Evolutionary conservation across 1,140 invertebrate species (phyloP).

Genomic region (Neomicropteryx cornuta): DNA sequence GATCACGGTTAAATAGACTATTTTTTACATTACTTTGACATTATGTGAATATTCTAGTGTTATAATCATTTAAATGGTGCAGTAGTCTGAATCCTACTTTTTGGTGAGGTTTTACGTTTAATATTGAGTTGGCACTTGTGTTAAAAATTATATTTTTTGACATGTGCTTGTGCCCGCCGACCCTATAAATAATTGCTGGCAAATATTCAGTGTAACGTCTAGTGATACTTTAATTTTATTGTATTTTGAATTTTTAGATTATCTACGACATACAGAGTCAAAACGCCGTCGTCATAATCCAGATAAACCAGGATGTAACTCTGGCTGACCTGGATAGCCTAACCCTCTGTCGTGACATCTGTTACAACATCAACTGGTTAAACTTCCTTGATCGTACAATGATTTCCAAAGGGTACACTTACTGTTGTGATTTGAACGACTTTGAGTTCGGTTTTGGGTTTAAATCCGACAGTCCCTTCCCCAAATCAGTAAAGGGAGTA

Average conservation of each 20-base stretch:
- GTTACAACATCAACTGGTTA: constrained; percentile 18
- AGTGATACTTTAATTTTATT: too few species aligned
- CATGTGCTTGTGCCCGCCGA: too few species aligned
- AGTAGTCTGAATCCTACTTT: too few species aligned
- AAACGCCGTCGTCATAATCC: constrained; percentile 23
- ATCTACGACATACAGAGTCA: constrained; percentile 17
- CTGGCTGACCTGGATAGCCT: constrained; percentile 13
- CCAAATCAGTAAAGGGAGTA: constrained; percentile 10
- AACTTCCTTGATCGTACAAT: constrained; percentile 17
- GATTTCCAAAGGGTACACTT: constrained; percentile 22
- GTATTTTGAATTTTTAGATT: constrained; percentile 18
- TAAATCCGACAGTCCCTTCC: constrained; percentile 15
- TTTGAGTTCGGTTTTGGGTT: constrained; percentile 19
- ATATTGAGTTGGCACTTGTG: too few species aligned
- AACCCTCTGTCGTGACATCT: constrained; percentile 23
- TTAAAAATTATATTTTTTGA: too few species aligned
- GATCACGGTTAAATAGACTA: too few species aligned
- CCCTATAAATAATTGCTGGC: too few species aligned
- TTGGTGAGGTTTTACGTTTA: too few species aligned
- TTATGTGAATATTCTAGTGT: too few species aligned
- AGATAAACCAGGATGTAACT: constrained; percentile 24
- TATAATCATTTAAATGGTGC: too few species aligned
- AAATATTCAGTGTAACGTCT: too few species aligned
- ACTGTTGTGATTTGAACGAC: constrained; percentile 22
- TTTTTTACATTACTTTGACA: too few species aligned